A percentile compares a stretch with the other conserved stretches of the same genome.
These are phyloP conservation scores for Slavum lentiscoides DNA, from an alignment of 2,888 invertebrate genomes.

Conservation along the genomic window DNA sequence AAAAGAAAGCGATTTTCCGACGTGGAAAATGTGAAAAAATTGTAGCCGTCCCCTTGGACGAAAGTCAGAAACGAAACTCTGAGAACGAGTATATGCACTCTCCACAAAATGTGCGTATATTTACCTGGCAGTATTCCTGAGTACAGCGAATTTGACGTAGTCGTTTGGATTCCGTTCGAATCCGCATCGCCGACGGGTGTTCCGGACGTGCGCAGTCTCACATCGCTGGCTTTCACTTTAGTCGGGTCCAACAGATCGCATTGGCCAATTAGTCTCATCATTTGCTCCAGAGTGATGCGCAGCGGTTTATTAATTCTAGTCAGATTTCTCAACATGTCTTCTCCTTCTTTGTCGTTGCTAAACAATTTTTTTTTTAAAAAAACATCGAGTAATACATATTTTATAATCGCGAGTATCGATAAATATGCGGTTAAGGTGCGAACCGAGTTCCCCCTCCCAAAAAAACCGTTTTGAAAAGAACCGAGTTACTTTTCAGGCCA, in stretches of 20 bases:
- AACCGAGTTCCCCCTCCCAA: too few species aligned
- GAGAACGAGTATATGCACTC: too few species aligned
- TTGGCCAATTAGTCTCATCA: constrained; percentile 78
- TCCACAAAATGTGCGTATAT: neutral
- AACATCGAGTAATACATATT: too few species aligned
- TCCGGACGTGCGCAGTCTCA: neutral
- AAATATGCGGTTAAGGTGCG: too few species aligned
- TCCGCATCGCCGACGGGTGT: neutral
- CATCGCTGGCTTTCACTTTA: constrained; percentile 22
- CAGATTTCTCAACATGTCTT: constrained; percentile 54
- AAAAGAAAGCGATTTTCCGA: too few species aligned
- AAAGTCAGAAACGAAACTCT: too few species aligned
- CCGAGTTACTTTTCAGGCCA: too few species aligned
- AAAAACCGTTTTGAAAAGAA: too few species aligned
- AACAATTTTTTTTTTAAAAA: too few species aligned
- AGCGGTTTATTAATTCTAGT: constrained; percentile 55
- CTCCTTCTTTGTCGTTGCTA: constrained; percentile 55
- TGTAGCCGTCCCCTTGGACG: too few species aligned
- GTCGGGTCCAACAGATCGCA: constrained; percentile 70
- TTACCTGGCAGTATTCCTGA: constrained; percentile 82
- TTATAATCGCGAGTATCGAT: too few species aligned
- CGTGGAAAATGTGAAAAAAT: too few species aligned
- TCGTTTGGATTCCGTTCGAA: neutral
- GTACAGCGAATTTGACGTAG: constrained; percentile 64
- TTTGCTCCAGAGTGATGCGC: constrained; percentile 65